A percentile compares a stretch with the other conserved stretches of the same genome.
Evolutionary conservation across 2,888 invertebrate species (phyloP).

Genomic region (Leptopilina syphax): DNA sequence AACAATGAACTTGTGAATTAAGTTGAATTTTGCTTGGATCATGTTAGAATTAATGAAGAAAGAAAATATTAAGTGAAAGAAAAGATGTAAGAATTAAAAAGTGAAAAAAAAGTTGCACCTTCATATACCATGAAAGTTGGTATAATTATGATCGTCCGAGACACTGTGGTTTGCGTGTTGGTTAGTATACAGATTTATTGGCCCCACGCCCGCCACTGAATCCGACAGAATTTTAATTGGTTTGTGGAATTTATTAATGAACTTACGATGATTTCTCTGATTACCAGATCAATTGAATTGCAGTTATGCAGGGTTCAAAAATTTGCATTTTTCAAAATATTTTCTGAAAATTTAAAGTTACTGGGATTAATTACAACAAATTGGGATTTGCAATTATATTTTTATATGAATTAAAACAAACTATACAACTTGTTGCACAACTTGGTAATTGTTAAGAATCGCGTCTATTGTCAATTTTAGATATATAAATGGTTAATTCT

Average conservation of each 20-base stretch:
- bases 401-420: too few relatives aligned
- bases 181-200: conserved; percentile 63
- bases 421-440: too few relatives aligned
- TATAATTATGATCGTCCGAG: conserved; percentile 5
- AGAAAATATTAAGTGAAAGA: conserved; percentile 23
- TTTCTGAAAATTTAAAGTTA: too few relatives aligned
- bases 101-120: conserved; percentile 3
- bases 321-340: too few relatives aligned
- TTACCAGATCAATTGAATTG: conserved; percentile 34
- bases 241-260: conserved; percentile 68
- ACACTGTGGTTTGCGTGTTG: conserved; percentile 53
- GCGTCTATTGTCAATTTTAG: too few relatives aligned
- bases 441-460: too few relatives aligned
- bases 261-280: conserved; percentile 59
- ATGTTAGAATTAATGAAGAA: conserved; percentile 31
- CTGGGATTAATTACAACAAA: too few relatives aligned
- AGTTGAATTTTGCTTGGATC: neutral
- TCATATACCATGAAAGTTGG: neutral
- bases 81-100: conserved; percentile 17
- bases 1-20: neutral
- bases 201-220: conserved; percentile 61
- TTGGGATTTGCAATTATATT: too few relatives aligned
- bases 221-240: conserved; percentile 70
- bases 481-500: too few relatives aligned
- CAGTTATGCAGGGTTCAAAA: neutral